Percentiles rank a stretch among this genome's conserved stretches.
These are phyloP conservation scores for Ferrisia virgata DNA, from an alignment of 2,888 invertebrate genomes.

Conservation along the genomic window DNA sequence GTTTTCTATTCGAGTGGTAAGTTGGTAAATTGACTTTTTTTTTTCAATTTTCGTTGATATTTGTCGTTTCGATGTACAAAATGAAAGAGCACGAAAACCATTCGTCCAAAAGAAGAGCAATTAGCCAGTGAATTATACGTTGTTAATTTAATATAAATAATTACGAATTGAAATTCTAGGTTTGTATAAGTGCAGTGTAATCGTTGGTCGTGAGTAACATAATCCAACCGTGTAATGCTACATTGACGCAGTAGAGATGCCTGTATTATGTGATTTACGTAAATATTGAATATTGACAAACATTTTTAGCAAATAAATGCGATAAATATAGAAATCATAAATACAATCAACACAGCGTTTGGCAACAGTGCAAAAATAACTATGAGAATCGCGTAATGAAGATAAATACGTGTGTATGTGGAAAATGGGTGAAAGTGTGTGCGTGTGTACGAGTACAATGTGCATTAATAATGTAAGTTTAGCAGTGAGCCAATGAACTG, in stretches of 20 bases:
- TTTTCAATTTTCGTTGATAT: no score
- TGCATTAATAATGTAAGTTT: neutral
- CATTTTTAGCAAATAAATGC: neutral
- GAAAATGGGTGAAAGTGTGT: neutral
- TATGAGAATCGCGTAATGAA: neutral
- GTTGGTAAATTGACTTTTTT: no score
- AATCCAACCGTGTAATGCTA: neutral
- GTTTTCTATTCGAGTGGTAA: no score
- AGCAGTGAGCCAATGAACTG: neutral
- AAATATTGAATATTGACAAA: conserved; percentile 7
- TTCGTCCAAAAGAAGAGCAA: no score
- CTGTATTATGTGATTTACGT: neutral
- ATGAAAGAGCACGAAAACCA: no score
- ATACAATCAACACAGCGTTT: neutral
- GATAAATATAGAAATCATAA: conserved; percentile 3
- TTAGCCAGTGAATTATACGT: no score
- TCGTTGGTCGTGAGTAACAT: neutral
- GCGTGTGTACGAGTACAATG: no score
- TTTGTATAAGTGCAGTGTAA: no score
- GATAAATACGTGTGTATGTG: neutral
- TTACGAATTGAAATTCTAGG: no score
- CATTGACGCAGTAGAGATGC: neutral
- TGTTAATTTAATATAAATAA: neutral
- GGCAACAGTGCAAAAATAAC: conserved; percentile 1
- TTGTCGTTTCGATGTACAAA: no score